These are phyloP conservation scores for Tortricodes alternella DNA, from an alignment of 2,888 invertebrate genomes.

Conservation along the genomic window DNA sequence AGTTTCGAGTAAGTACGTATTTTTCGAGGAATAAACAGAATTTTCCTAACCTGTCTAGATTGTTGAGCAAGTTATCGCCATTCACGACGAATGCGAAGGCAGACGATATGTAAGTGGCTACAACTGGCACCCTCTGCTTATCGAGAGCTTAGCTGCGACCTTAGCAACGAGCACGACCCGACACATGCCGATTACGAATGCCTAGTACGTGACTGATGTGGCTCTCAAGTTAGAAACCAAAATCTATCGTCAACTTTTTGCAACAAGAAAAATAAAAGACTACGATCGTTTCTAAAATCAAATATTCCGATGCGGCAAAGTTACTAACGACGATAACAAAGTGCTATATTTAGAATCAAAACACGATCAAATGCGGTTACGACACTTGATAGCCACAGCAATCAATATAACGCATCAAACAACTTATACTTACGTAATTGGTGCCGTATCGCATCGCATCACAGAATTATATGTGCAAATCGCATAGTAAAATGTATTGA, in stretches of 20 bases:
- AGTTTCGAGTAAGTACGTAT: background rate
- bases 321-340: too few relatives aligned
- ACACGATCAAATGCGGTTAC: background rate
- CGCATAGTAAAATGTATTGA: constrained; percentile 47
- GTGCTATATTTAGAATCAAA: too few relatives aligned
- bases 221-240: constrained; percentile 43
- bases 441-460: constrained; percentile 49
- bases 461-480: constrained; percentile 57
- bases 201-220: constrained; percentile 36
- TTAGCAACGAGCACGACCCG: constrained; percentile 62
- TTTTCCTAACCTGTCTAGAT: constrained; percentile 68
- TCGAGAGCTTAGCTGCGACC: constrained; percentile 65
- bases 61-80: constrained; percentile 78
- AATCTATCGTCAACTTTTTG: too few relatives aligned
- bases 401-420: constrained; percentile 30
- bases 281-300: background rate
- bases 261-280: background rate
- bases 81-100: constrained; percentile 68
- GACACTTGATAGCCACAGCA: constrained; percentile 39
- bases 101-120: constrained; percentile 75
- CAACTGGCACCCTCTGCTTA: constrained; percentile 53
- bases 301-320: too few relatives aligned
- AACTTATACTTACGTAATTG: constrained; percentile 46
- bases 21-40: constrained; percentile 28
- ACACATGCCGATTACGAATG: constrained; percentile 50